Percentiles rank a stretch among this genome's conserved stretches.
phyloP scores from a whole-genome alignment of 2,113 vertebrate genomes.

The Glaucidium brasilianum region DNA sequence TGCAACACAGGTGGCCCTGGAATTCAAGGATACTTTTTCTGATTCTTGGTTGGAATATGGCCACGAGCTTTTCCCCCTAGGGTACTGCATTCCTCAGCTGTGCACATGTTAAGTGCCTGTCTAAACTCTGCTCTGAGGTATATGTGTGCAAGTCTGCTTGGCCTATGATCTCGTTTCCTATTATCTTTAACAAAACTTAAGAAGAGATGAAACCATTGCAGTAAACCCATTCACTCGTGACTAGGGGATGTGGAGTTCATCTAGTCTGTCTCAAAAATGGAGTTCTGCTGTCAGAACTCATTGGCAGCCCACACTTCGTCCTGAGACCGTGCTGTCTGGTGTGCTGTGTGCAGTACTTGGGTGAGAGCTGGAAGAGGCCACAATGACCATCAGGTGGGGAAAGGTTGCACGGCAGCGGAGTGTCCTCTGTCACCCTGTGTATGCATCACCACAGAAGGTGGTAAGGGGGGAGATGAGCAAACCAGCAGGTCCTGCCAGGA shows the following conservation, averaged over 20 bases:
- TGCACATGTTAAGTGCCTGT: background rate
- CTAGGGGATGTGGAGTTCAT: background rate
- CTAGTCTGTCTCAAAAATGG: background rate
- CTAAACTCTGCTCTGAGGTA: background rate
- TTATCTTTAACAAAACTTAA: background rate
- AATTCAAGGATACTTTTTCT: background rate
- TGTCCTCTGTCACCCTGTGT: background rate
- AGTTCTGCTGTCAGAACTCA: background rate
- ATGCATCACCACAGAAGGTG: background rate
- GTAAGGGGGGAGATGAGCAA: background rate
- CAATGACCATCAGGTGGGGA: background rate
- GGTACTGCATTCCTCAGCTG: background rate
- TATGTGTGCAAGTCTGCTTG: background rate
- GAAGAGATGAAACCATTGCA: background rate
- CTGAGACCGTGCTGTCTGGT: background rate
- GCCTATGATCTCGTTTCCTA: background rate
- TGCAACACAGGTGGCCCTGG: background rate
- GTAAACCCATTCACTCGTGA: background rate
- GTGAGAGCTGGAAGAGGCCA: background rate
- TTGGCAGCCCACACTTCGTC: accelerated
- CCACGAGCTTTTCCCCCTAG: background rate
- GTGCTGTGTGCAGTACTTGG: background rate
- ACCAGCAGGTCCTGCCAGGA: background rate
- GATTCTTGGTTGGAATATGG: background rate
- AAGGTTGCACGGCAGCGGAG: background rate